Evolutionary conservation across 2,113 vertebrate genomes (phyloP), one percentile per base, ranked within the genome.

Genomic region (Axis porcinus): DNA sequence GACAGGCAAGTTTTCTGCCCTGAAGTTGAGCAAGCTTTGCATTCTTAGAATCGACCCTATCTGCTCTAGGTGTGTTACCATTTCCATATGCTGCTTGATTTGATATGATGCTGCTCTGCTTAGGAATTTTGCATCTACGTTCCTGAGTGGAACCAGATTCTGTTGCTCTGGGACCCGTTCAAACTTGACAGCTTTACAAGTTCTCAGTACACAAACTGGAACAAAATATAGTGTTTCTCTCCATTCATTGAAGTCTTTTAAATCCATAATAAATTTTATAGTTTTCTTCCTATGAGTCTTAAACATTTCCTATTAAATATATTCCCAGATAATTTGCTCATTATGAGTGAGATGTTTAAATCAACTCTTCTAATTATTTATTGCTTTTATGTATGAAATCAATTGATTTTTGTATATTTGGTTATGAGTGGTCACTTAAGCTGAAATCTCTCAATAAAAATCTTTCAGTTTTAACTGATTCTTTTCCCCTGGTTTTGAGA

Each of bases 291-390:
- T 81, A 23, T n/a, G 45, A 10, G 28, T 79, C 43, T 85, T 93
- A 86, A 89, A 88, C 17, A n/a, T 91, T 94, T 87, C 55, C n/a
- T 96, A 74, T 82, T 81, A 89, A 94, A 74, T 84, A 74, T 89
- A 92, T 79, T 92, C 57, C 40, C 79, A 94, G 87, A 78, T 90
- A 89, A 93, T 89, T n/a, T 89, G 88, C 89, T 96, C 40, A 85
- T 85, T 60, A 83, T 70, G 40, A 91, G 2, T 76, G 25, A 28
- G 28, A 89, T 76, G 45, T 78, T 90, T 92, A 94, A 89, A 84
- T 93, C 21, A 84, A 89, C 64, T 92, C 19, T 79, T 85, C 86
- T 81, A 52, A 27, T 89, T 84, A 90, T 86, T 94, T 82, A 82
- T 89, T 94, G 23, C 19, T 62, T 79, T 16, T 78, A 15, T 57